A percentile compares a stretch with the other conserved stretches of the same genome.
phyloP scores from a whole-genome alignment of 2,888 invertebrate species.

The Cartodere bifasciata region DNA sequence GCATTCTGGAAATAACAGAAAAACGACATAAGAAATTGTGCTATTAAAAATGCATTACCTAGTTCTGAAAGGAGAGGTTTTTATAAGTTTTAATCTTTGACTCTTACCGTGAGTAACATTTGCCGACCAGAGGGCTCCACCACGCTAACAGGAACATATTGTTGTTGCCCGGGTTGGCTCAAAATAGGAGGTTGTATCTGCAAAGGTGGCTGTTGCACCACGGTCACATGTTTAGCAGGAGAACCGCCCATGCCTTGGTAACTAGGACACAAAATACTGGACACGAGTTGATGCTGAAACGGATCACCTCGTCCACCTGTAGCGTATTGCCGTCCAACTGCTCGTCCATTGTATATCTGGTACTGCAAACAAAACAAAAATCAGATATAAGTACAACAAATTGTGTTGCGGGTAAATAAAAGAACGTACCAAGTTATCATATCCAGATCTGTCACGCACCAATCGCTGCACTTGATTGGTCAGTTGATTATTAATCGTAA shows the following conservation, averaged over 20 bases:
- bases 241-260: conserved; percentile 63
- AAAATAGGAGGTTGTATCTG: conserved; percentile 72
- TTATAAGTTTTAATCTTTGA: conserved; percentile 4
- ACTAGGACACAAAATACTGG: conserved; percentile 85
- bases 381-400: background rate
- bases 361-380: conserved; percentile 44
- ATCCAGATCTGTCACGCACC: conserved; percentile 60
- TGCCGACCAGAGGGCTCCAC: conserved; percentile 74
- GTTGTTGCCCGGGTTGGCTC: conserved; percentile 73
- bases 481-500: conserved; percentile 86
- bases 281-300: conserved; percentile 84
- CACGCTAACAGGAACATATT: conserved; percentile 89
- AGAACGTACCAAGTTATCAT: conserved; percentile 56
- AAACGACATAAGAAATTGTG: conserved; percentile 5
- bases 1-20: conserved; percentile 37
- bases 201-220: conserved; percentile 52
- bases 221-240: conserved; percentile 57
- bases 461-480: conserved; percentile 61
- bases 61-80: no score
- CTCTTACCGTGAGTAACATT: conserved; percentile 57
- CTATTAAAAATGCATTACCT: conserved; percentile 2
- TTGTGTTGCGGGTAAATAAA: conserved; percentile 2
- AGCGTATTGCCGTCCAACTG: conserved; percentile 56
- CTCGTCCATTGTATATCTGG: conserved; percentile 64
- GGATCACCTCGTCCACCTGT: conserved; percentile 58